A percentile compares a stretch with the other conserved stretches of the same genome.
These are phyloP conservation scores for Lymantria monacha DNA, from an alignment of 2,888 invertebrate genomes.

Conservation along the genomic window DNA sequence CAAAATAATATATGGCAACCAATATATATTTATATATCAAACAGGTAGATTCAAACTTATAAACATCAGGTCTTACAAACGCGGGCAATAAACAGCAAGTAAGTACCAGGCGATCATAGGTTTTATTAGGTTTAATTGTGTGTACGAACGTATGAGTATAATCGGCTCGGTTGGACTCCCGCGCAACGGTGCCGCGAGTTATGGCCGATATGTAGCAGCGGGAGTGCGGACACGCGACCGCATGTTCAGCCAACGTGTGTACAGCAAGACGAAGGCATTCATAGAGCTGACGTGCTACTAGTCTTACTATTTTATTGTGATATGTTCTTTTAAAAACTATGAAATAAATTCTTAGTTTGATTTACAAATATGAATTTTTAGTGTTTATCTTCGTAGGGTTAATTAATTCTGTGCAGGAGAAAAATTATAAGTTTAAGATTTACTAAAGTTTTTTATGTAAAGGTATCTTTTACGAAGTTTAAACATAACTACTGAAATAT, in stretches of 20 bases:
- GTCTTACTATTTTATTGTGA: background rate
- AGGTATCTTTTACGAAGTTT: too few species aligned
- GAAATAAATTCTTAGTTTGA: too few species aligned
- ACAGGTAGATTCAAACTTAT: too few species aligned
- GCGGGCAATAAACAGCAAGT: constrained; percentile 22
- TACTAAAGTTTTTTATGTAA: too few species aligned
- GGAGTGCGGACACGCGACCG: constrained; percentile 47
- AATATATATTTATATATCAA: too few species aligned
- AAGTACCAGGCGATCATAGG: constrained; percentile 50
- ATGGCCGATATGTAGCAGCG: constrained; percentile 48
- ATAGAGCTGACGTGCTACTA: constrained; percentile 13
- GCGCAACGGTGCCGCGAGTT: constrained; percentile 49
- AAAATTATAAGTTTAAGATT: too few species aligned
- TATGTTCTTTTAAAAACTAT: background rate
- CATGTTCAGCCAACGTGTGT: constrained; percentile 42
- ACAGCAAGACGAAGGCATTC: constrained; percentile 22
- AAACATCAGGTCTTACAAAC: too few species aligned
- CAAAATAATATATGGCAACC: too few species aligned
- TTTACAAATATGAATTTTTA: too few species aligned
- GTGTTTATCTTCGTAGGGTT: too few species aligned
- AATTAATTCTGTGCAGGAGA: too few species aligned
- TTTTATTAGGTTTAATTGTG: constrained; percentile 60
- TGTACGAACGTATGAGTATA: constrained; percentile 46
- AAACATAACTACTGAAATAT: too few species aligned
- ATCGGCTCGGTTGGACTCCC: constrained; percentile 57